A percentile compares a stretch with the other conserved stretches of the same genome.
These are phyloP conservation scores for Ceyx melanurus DNA, from an alignment of 2,113 vertebrate genomes.

Conservation along the genomic window DNA sequence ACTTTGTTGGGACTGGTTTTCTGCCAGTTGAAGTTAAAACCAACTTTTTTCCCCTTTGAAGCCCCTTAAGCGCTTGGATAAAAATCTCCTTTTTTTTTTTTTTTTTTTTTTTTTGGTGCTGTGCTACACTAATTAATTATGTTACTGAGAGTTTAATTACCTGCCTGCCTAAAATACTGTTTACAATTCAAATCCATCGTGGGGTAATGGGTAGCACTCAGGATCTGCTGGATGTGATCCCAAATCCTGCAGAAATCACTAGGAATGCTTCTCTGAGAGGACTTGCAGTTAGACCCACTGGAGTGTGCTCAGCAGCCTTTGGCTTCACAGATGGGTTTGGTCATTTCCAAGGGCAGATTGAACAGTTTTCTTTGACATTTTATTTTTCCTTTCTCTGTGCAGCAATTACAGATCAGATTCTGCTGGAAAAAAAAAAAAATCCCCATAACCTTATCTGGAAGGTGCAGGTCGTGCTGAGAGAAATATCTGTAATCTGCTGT, in stretches of 20 bases:
- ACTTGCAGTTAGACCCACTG: neutral
- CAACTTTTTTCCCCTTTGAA: neutral
- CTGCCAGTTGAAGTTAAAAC: neutral
- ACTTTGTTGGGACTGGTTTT: neutral
- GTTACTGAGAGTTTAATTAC: neutral
- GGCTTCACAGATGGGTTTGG: neutral
- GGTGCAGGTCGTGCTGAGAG: rapidly evolving
- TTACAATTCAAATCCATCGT: neutral
- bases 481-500: neutral
- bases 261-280: neutral
- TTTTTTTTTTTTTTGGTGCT: neutral
- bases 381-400: neutral
- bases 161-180: neutral
- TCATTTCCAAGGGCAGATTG: neutral
- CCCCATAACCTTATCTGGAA: neutral
- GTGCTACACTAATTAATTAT: neutral
- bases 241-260: neutral
- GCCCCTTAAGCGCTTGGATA: slow-evolving; percentile 22
- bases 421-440: neutral
- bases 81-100: neutral
- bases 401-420: neutral
- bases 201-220: neutral
- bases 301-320: neutral
- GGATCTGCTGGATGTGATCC: neutral
- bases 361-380: neutral